Conservation (phyloP, 2,797 vertebrate genomes). For the Sebastes glaucus region DNA sequence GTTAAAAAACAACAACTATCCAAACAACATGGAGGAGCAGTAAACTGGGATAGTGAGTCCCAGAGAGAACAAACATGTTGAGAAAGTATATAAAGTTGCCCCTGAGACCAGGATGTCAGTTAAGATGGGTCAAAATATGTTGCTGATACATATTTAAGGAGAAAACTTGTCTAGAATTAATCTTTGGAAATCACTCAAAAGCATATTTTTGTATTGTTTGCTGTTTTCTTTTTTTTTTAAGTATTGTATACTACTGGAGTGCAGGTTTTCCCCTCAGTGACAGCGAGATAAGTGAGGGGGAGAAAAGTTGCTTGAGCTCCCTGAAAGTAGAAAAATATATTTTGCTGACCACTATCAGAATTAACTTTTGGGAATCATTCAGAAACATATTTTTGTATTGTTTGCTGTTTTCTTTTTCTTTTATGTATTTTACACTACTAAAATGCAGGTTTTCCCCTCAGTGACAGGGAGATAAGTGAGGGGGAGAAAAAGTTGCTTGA, state of each 20-base stretch:
- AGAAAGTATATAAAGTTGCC: not conserved
- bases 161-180: not conserved
- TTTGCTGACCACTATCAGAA: too few species aligned
- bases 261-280: not conserved
- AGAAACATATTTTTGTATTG: too few species aligned
- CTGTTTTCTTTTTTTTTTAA: not conserved
- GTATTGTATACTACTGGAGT: not conserved
- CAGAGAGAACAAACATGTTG: not conserved
- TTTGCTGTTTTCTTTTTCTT: too few species aligned
- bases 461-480: too few species aligned
- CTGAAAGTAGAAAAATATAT: not conserved
- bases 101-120: not conserved
- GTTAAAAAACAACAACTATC: not conserved
- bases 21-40: slow-evolving; percentile 3
- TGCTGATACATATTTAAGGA: not conserved
- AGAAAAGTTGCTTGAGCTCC: not conserved
- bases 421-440: too few species aligned
- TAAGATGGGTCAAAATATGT: not conserved
- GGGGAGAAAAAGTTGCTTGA: too few species aligned
- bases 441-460: too few species aligned
- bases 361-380: too few species aligned
- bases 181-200: too few species aligned
- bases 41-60: not conserved
- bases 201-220: too few species aligned
- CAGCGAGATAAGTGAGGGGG: not conserved